Evolutionary conservation across 2,113 vertebrate genomes (phyloP).

Genomic region (Bufo bufo): DNA sequence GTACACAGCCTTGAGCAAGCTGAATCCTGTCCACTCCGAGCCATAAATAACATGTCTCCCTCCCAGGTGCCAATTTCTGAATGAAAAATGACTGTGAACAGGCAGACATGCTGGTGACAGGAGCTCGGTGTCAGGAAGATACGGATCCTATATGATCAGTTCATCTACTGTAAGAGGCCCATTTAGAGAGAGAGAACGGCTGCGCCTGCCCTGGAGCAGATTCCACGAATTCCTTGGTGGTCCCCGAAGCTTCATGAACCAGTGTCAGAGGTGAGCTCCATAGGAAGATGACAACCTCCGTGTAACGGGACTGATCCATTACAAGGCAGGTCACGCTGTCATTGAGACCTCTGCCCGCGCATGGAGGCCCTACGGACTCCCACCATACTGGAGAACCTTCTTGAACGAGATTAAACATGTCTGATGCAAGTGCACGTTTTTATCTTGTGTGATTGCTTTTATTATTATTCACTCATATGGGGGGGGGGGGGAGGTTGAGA

Average conservation of each 20-base stretch:
- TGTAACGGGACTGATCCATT: no score
- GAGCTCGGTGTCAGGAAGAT: not conserved
- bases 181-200: not conserved
- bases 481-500: no score
- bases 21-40: conserved; percentile 69
- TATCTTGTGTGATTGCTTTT: no score
- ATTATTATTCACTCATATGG: no score
- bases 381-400: not conserved
- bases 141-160: not conserved
- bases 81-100: conserved; percentile 53
- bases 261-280: not conserved
- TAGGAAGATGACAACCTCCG: not conserved
- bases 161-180: not conserved
- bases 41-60: conserved; percentile 60
- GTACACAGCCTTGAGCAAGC: conserved; percentile 72
- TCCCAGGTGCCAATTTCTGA: conserved; percentile 54
- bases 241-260: not conserved
- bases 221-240: not conserved
- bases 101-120: not conserved
- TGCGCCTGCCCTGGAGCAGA: conserved; percentile 3
- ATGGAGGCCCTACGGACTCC: not conserved
- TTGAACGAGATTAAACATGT: not conserved
- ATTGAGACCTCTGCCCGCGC: not conserved
- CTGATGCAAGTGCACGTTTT: no score
- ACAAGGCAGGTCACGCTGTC: no score